Evolutionary conservation across 2,888 invertebrate genomes (phyloP), one percentile per base, ranked within the genome.

Genomic region (Apotomis turbidana): DNA sequence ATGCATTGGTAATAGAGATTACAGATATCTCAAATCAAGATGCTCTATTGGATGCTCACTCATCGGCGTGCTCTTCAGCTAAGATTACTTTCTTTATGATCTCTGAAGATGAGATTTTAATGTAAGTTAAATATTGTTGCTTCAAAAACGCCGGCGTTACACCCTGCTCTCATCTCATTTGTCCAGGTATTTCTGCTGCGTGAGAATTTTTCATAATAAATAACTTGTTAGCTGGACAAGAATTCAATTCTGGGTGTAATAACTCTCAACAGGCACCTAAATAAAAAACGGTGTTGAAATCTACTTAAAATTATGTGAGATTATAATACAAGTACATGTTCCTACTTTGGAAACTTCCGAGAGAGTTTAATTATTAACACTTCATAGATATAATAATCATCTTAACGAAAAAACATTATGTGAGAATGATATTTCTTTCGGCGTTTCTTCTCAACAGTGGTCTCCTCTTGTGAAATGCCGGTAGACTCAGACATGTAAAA

Each of bases 91-190:
- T 69, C 61, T 70, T 66, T 66, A 49, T 66, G 57, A 61, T 61
- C 51, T 44, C 59, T 38, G 13, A 60, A 57, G 73, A 73, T 73
- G 73, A 70, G 57, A 57, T 67, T 73, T 62, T 70, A 70, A 73
- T 73, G 52, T 66, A 62, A 66, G 62, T 52, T 58, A 59, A 70
- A 70, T 61, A 66, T 67, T 71, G 38, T 62, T 57, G 66, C 61
- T 62, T 62, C 51, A 67, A 71, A 57, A 61, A 49, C 15, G 46
- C 66, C 49, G 66, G 36, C 38, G 38, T 36, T 63, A 44, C 15
- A 51, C 15, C 36, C 38, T 49, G 63, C 46, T 66, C 66, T 68
- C 57, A 72, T 58, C 52, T 68, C 58, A 72, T 72, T 72, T 44
- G 12, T 52, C 36, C 46, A 55, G 27, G 59, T 13, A 62, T 62